Conservation (phyloP, 2,888 invertebrate species). For the Halictus ligatus region DNA sequence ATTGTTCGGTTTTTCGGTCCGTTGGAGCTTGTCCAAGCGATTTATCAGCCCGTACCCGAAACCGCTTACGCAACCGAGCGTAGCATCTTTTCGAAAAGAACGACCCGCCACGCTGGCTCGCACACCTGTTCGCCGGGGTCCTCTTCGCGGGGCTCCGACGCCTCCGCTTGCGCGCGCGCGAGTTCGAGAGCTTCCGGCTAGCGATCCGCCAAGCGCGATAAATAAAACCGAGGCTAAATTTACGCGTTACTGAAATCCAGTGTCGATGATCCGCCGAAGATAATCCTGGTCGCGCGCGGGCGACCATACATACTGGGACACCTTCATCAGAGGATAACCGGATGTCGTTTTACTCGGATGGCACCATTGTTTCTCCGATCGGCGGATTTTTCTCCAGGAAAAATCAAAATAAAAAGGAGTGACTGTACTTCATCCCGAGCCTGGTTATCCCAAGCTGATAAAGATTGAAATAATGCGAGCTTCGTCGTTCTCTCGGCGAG, state of each 20-base stretch:
- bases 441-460: too few relatives aligned
- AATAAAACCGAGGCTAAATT: slow-evolving; percentile 28
- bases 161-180: background rate
- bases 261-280: slow-evolving; percentile 17
- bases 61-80: slow-evolving; percentile 55
- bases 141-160: background rate
- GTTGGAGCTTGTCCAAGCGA: slow-evolving; percentile 60
- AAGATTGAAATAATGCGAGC: slow-evolving; percentile 16
- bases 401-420: too few relatives aligned
- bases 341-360: too few relatives aligned
- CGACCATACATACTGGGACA: background rate
- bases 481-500: slow-evolving; percentile 31
- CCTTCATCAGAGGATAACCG: background rate
- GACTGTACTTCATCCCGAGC: too few relatives aligned
- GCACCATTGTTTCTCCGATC: background rate
- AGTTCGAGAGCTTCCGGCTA: background rate
- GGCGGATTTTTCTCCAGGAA: background rate
- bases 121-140: slow-evolving; percentile 62
- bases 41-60: slow-evolving; percentile 54
- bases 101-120: slow-evolving; percentile 21
- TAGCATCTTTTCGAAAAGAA: slow-evolving; percentile 53
- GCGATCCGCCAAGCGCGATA: background rate
- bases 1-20: slow-evolving; percentile 46
- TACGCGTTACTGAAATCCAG: slow-evolving; percentile 20
- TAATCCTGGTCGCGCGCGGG: slow-evolving; percentile 27